phyloP scores from a whole-genome alignment of 2,113 vertebrate genomes.

The Mandrillus leucophaeus region DNA sequence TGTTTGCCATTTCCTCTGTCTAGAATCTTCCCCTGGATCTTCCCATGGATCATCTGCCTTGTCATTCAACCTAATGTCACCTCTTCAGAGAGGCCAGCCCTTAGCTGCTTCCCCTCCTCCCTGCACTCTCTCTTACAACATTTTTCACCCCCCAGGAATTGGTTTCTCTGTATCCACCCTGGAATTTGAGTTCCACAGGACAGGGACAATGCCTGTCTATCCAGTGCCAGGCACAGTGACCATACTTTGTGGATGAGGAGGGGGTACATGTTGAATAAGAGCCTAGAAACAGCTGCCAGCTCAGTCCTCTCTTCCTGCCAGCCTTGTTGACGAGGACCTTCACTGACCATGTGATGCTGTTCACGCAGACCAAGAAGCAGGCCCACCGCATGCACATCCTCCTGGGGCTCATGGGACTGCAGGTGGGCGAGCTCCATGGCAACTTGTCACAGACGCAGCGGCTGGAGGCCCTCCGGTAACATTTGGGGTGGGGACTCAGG shows the following conservation, averaged over 20 bases:
- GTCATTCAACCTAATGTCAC: not conserved
- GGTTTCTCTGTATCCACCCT: not conserved
- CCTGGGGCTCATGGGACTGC: constrained; percentile 94
- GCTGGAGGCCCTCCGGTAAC: constrained; percentile 93
- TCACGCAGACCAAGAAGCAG: constrained; percentile 99
- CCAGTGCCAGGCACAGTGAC: not conserved
- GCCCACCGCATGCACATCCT: constrained; percentile 98
- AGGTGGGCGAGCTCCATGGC: constrained; percentile 96
- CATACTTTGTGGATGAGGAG: rapidly evolving
- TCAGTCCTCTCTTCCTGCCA: constrained; percentile 73
- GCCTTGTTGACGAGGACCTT: constrained; percentile 96
- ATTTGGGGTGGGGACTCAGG: not conserved
- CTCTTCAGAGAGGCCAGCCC: not conserved
- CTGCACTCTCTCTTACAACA: not conserved
- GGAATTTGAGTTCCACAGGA: not conserved
- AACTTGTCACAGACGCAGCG: constrained; percentile 97
- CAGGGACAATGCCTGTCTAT: not conserved
- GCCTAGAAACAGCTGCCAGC: not conserved
- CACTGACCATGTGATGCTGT: constrained; percentile 96
- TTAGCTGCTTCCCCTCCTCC: not conserved
- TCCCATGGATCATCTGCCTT: not conserved
- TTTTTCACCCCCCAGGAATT: not conserved
- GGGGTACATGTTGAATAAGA: rapidly evolving
- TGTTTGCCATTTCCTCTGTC: not conserved
- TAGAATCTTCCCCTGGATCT: not conserved